These are phyloP conservation scores for Petroica traversi DNA, from an alignment of 2,113 vertebrate genomes.

Conservation along the genomic window DNA sequence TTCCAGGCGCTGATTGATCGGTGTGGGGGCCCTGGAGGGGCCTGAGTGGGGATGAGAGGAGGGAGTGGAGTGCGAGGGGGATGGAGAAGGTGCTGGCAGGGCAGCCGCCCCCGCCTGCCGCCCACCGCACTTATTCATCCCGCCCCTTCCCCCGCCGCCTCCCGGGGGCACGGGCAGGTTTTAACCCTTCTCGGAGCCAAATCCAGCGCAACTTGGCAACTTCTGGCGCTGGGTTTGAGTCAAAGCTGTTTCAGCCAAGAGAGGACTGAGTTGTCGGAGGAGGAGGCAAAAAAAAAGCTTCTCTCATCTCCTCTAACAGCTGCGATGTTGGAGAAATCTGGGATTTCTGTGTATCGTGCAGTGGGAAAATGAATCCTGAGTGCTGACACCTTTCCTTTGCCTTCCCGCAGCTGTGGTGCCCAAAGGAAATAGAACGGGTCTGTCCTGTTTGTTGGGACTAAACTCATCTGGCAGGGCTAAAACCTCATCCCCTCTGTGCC, in stretches of 20 bases:
- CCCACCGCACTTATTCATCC: constrained; percentile 19
- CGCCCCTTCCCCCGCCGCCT: not conserved
- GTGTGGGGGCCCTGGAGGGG: not conserved
- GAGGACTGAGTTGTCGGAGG: not conserved
- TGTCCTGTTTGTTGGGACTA: not conserved
- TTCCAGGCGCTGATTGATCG: not conserved
- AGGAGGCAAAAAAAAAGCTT: not conserved
- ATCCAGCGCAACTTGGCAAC: not conserved
- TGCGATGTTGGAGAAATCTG: accelerated
- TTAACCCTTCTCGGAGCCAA: not conserved
- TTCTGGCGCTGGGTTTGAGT: not conserved
- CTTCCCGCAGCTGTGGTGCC: not conserved
- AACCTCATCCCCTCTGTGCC: not conserved
- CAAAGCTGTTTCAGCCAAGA: not conserved
- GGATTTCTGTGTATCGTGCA: not conserved
- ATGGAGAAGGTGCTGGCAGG: not conserved
- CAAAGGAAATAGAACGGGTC: not conserved
- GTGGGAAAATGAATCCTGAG: not conserved
- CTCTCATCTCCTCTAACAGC: not conserved
- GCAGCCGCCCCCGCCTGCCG: not conserved
- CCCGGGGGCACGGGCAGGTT: not conserved
- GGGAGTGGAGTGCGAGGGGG: not conserved
- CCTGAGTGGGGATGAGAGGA: not conserved
- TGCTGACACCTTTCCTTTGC: not conserved
- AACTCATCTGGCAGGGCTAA: not conserved